A percentile compares a stretch with the other conserved stretches of the same genome.
These are phyloP conservation scores for Thymelicus lineola DNA, from an alignment of 2,888 invertebrate genomes.

Conservation along the genomic window DNA sequence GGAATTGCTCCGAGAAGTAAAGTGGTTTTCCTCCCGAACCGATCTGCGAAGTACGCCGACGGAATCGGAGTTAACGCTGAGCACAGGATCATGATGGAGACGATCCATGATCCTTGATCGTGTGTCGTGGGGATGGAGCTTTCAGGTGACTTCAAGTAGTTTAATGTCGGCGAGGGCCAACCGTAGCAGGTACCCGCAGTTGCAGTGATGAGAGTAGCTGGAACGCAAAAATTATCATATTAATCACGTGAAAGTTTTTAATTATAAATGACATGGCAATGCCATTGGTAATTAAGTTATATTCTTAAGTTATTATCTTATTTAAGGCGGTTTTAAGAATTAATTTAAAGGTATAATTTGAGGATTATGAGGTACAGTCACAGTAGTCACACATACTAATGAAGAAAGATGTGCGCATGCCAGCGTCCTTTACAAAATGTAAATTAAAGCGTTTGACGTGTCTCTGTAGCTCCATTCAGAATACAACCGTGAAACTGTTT, in stretches of 20 bases:
- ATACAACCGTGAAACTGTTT: conserved; percentile 48
- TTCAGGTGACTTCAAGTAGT: conserved; percentile 72
- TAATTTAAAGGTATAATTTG: no score
- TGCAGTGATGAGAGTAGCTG: conserved; percentile 83
- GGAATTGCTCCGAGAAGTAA: conserved; percentile 86
- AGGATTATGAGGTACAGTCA: no score
- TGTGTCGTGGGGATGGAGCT: conserved; percentile 79
- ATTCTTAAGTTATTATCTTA: no score
- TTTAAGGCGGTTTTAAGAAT: no score
- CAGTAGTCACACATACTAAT: background rate
- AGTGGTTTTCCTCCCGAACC: conserved; percentile 88
- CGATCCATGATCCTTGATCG: conserved; percentile 86
- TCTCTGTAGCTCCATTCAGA: conserved; percentile 40
- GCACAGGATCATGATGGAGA: conserved; percentile 87
- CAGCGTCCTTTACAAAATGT: background rate
- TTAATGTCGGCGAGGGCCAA: conserved; percentile 86
- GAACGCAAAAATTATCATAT: conserved; percentile 52
- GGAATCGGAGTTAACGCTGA: conserved; percentile 86
- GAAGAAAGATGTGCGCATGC: background rate
- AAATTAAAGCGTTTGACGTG: conserved; percentile 7
- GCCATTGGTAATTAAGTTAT: no score
- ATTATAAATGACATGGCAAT: no score
- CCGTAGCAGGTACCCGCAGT: conserved; percentile 84
- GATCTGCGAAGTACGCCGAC: conserved; percentile 86
- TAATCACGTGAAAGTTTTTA: background rate